A percentile compares a stretch with the other conserved stretches of the same genome.
phyloP scores from a whole-genome alignment of 2,888 invertebrate species.

The Epinotia nisella region DNA sequence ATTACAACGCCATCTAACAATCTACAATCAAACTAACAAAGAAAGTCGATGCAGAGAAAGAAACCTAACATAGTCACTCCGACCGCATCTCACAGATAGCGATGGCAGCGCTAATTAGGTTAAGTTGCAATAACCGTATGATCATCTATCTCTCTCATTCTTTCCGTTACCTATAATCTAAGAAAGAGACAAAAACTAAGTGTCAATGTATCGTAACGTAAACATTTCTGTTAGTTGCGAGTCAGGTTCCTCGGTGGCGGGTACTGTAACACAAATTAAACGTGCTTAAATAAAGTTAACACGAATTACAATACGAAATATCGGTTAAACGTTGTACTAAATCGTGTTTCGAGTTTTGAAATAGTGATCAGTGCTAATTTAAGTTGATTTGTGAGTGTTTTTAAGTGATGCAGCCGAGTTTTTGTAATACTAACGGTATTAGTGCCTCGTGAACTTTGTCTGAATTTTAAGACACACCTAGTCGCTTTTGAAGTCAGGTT shows the following conservation, averaged over 20 bases:
- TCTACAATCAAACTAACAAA: slow-evolving; percentile 29
- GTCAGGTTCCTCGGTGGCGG: slow-evolving; percentile 67
- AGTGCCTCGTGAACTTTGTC: slow-evolving; percentile 65
- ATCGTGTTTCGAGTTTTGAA: slow-evolving; percentile 43
- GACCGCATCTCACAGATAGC: slow-evolving; percentile 46
- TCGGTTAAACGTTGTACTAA: slow-evolving; percentile 28
- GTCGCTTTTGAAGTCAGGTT: slow-evolving; percentile 61
- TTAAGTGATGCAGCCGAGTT: slow-evolving; percentile 59
- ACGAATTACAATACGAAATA: slow-evolving; percentile 47
- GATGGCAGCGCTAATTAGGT: slow-evolving; percentile 35
- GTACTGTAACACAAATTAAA: slow-evolving; percentile 47
- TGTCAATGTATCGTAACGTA: slow-evolving; percentile 71
- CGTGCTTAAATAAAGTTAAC: slow-evolving; percentile 32
- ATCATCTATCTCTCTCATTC: slow-evolving; percentile 51
- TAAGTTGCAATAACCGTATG: slow-evolving; percentile 51
- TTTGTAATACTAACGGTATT: slow-evolving; percentile 71
- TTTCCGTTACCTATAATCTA: background rate
- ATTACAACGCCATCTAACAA: slow-evolving; percentile 54
- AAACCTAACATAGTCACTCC: slow-evolving; percentile 39
- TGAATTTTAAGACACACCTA: slow-evolving; percentile 74
- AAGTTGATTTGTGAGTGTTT: slow-evolving; percentile 47
- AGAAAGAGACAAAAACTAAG: slow-evolving; percentile 56
- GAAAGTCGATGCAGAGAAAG: slow-evolving; percentile 50
- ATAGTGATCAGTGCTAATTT: slow-evolving; percentile 49
- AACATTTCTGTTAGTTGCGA: slow-evolving; percentile 71